A percentile compares a stretch with the other conserved stretches of the same genome.
Evolutionary conservation across 2,113 vertebrate genomes (phyloP).

Genomic region (Hassar affinis): DNA sequence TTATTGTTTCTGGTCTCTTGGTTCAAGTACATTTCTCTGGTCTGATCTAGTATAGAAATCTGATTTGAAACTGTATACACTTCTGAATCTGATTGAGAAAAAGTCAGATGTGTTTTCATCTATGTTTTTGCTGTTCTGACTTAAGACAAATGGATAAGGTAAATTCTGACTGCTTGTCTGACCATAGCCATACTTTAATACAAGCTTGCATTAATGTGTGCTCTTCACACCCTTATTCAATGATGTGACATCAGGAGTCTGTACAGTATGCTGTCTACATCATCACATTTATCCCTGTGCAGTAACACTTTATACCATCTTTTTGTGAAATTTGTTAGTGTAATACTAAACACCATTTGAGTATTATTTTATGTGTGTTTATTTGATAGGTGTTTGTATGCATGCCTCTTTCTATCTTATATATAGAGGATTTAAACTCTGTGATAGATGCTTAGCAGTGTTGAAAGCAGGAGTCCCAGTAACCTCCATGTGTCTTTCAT

Average conservation of each 20-base stretch:
- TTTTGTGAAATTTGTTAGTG: too few relatives aligned
- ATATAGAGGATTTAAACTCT: too few relatives aligned
- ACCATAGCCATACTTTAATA: neutral
- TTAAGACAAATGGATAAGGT: neutral
- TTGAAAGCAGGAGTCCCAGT: conserved; percentile 48
- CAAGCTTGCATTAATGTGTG: neutral
- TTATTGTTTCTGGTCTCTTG: neutral
- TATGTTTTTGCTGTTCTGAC: neutral
- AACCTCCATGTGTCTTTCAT: conserved; percentile 36
- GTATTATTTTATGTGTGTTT: too few relatives aligned
- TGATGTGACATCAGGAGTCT: conserved; percentile 3
- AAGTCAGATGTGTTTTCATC: neutral
- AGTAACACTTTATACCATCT: too few relatives aligned
- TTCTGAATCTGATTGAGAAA: neutral
- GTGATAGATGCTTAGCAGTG: conserved; percentile 48
- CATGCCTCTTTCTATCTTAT: too few relatives aligned
- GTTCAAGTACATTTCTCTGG: neutral
- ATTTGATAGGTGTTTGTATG: too few relatives aligned
- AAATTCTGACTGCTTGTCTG: conserved; percentile 5
- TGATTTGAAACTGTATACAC: neutral
- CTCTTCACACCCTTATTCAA: conserved; percentile 17
- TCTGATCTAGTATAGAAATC: neutral
- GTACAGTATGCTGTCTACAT: neutral
- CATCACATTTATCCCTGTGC: too few relatives aligned
- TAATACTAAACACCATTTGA: too few relatives aligned